phyloP scores from a whole-genome alignment of 2,113 vertebrate species.

The human (Homo sapiens) region DNA sequence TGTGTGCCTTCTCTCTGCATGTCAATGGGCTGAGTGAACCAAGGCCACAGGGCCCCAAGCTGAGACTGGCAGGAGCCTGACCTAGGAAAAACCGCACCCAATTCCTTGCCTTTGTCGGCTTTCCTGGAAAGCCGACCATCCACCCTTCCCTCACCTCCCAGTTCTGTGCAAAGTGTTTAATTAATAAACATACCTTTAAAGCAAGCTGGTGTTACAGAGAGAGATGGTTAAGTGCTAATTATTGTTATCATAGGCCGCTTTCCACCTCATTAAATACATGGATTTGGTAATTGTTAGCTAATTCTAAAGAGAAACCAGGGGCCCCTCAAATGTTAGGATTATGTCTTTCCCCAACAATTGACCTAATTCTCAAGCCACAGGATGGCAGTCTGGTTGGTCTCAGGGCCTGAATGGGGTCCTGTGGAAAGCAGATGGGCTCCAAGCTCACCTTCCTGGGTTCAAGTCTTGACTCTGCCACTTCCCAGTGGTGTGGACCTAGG shows the following conservation, averaged over 20 bases:
- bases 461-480: background rate
- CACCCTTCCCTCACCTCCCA: background rate
- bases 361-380: background rate
- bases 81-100: background rate
- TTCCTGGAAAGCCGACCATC: background rate
- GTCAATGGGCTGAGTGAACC: background rate
- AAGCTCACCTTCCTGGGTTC: background rate
- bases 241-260: conserved; percentile 64
- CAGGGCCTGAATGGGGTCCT: background rate
- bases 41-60: background rate
- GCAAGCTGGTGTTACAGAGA: conserved; percentile 27
- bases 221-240: conserved; percentile 54
- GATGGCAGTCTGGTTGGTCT: background rate
- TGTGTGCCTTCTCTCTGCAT: background rate
- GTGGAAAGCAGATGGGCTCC: background rate
- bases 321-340: background rate
- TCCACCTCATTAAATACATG: conserved; percentile 60
- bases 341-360: background rate
- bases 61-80: background rate
- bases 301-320: conserved; percentile 17
- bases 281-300: conserved; percentile 55
- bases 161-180: conserved; percentile 38
- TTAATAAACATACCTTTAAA: conserved; percentile 47
- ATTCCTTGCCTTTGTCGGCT: background rate
- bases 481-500: background rate